Percentiles rank a stretch among this genome's conserved stretches.
Evolutionary conservation across 2,888 invertebrate species (phyloP).

Genomic region (Atrina japonica): DNA sequence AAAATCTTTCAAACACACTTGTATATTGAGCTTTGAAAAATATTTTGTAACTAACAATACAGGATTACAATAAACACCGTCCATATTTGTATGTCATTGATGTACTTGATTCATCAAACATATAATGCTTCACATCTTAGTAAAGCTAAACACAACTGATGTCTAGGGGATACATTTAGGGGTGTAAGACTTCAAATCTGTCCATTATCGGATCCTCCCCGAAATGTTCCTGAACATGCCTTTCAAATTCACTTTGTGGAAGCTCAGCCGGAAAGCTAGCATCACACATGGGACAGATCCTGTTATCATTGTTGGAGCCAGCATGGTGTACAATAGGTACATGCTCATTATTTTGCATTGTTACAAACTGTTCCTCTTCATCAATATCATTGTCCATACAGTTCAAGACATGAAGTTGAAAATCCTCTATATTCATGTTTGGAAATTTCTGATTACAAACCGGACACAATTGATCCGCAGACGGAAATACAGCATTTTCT

Average conservation of each 20-base stretch:
- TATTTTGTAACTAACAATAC: too few relatives aligned
- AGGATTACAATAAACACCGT: too few relatives aligned
- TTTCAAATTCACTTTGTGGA: conserved; percentile 67
- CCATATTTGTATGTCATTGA: too few relatives aligned
- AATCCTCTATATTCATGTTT: conserved; percentile 66
- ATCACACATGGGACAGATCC: conserved; percentile 72
- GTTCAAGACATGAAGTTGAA: conserved; percentile 72
- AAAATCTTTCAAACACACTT: too few relatives aligned
- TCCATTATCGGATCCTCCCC: conserved; percentile 62
- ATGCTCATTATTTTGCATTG: conserved; percentile 40
- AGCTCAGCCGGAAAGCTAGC: conserved; percentile 55
- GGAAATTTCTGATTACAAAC: conserved; percentile 67
- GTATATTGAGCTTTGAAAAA: too few relatives aligned
- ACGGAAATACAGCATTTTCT: not conserved
- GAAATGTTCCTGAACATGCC: conserved; percentile 73
- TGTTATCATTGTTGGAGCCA: conserved; percentile 35
- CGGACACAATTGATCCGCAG: conserved; percentile 62
- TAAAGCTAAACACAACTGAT: too few relatives aligned
- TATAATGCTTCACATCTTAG: too few relatives aligned
- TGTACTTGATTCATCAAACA: too few relatives aligned
- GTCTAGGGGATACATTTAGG: conserved; percentile 16
- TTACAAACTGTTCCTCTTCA: conserved; percentile 49
- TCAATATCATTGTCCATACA: conserved; percentile 63
- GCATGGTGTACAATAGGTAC: too few relatives aligned
- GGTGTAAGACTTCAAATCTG: conserved; percentile 59